These are phyloP conservation scores for Perccottus glenii DNA, from an alignment of 2,113 vertebrate species.

Conservation along the genomic window DNA sequence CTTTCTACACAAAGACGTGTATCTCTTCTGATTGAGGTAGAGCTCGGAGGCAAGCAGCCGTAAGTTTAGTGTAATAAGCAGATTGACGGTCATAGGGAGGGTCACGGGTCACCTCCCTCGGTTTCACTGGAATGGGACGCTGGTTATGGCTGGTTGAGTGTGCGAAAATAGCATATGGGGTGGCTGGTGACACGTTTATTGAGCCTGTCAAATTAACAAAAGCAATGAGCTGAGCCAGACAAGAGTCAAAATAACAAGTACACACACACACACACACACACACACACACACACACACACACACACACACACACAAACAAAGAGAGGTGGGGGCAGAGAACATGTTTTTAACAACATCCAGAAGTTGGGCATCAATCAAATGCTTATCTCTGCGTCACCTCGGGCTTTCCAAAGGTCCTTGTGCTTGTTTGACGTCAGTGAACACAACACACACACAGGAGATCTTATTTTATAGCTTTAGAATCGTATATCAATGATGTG, in stretches of 20 bases:
- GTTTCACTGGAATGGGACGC: slow-evolving; percentile 78
- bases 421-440: slow-evolving; percentile 50
- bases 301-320: not conserved
- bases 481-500: not conserved
- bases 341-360: slow-evolving; percentile 39
- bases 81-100: slow-evolving; percentile 48
- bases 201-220: slow-evolving; percentile 80
- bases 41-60: not conserved
- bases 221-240: slow-evolving; percentile 68
- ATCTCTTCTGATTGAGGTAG: not conserved
- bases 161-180: slow-evolving; percentile 87
- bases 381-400: slow-evolving; percentile 58
- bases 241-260: slow-evolving; percentile 44
- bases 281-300: no score
- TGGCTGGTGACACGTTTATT: slow-evolving; percentile 71
- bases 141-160: slow-evolving; percentile 89
- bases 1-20: slow-evolving; percentile 18
- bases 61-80: slow-evolving; percentile 23
- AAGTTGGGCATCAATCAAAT: slow-evolving; percentile 51
- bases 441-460: slow-evolving; percentile 21
- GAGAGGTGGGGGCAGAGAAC: not conserved
- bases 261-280: not conserved
- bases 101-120: slow-evolving; percentile 66
- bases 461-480: slow-evolving; percentile 6
- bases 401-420: slow-evolving; percentile 46